Percentiles rank a stretch among this genome's conserved stretches.
phyloP scores from a whole-genome alignment of 2,888 invertebrate species.

The Synanthedon vespiformis region DNA sequence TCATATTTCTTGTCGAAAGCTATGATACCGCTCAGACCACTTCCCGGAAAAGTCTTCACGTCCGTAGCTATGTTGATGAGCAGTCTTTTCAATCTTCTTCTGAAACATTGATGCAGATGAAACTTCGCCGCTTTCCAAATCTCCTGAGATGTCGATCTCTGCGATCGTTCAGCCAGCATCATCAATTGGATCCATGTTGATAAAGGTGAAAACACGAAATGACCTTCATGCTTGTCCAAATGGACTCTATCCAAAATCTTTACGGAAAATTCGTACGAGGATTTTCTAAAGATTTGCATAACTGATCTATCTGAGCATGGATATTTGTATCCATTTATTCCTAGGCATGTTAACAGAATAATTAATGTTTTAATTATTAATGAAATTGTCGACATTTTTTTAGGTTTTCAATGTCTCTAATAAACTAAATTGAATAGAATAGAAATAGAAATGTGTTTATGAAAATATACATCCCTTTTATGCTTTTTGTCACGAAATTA shows the following conservation, averaged over 20 bases:
- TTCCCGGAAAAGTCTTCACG: slow-evolving; percentile 17
- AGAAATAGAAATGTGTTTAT: too few relatives aligned
- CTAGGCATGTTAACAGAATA: too few relatives aligned
- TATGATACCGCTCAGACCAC: slow-evolving; percentile 3
- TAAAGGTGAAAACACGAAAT: slow-evolving; percentile 47
- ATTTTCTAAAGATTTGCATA: slow-evolving; percentile 22
- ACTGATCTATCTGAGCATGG: slow-evolving; percentile 25
- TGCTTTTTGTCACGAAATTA: too few relatives aligned
- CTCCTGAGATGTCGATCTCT: slow-evolving; percentile 26
- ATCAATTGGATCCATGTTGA: slow-evolving; percentile 43
- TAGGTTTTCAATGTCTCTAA: too few relatives aligned
- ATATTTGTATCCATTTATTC: slow-evolving; percentile 7
- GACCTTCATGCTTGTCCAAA: slow-evolving; percentile 25
- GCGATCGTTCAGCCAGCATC: slow-evolving; percentile 37
- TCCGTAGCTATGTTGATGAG: slow-evolving; percentile 24
- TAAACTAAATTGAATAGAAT: too few relatives aligned
- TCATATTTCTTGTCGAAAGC: neutral
- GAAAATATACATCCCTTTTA: too few relatives aligned
- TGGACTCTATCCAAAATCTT: slow-evolving; percentile 34
- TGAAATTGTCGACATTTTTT: too few relatives aligned
- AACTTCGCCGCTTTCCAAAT: slow-evolving; percentile 33
- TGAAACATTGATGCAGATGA: slow-evolving; percentile 30
- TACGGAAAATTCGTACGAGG: slow-evolving; percentile 39
- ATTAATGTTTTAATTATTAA: too few relatives aligned
- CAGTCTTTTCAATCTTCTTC: slow-evolving; percentile 21